Conservation (phyloP, 2,797 vertebrate genomes). For the Takifugu rubripes region DNA sequence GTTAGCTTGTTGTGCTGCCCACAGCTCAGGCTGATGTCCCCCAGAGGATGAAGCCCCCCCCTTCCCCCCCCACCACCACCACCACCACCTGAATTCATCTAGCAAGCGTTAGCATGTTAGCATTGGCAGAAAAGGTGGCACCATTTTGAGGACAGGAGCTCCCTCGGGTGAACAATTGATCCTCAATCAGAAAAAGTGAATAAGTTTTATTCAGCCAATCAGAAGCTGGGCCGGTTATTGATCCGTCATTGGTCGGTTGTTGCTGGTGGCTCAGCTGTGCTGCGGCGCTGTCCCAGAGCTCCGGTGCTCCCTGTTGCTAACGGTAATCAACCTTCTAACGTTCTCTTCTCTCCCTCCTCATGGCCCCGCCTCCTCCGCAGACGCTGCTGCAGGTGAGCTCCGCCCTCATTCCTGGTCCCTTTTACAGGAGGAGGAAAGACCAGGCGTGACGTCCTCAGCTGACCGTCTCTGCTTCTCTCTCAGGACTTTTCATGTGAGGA, state of each 20-base stretch:
- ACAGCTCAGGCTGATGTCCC: background rate
- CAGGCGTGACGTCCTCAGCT: no score
- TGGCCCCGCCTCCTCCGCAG: slow-evolving; percentile 62
- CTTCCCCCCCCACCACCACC: no score
- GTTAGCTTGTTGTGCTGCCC: no score
- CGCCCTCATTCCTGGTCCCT: slow-evolving; percentile 8
- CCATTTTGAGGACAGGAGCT: no score
- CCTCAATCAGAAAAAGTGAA: no score
- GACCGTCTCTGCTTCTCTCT: background rate
- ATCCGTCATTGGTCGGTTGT: slow-evolving; percentile 34
- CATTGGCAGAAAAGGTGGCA: no score
- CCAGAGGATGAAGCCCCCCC: background rate
- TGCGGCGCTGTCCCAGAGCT: no score
- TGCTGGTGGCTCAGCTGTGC: background rate
- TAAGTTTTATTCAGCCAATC: no score
- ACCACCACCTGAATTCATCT: no score
- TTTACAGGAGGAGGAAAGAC: background rate
- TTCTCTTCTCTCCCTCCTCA: slow-evolving; percentile 10
- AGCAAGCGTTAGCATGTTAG: no score
- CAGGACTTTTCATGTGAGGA: slow-evolving; percentile 96
- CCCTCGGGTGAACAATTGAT: no score
- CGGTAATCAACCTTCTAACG: background rate
- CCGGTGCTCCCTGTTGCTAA: no score
- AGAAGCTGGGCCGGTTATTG: slow-evolving; percentile 38
- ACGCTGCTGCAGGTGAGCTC: slow-evolving; percentile 91